A percentile compares a stretch with the other conserved stretches of the same genome.
Conservation (phyloP, 2,113 vertebrate genomes). For the Saimiri boliviensis region DNA sequence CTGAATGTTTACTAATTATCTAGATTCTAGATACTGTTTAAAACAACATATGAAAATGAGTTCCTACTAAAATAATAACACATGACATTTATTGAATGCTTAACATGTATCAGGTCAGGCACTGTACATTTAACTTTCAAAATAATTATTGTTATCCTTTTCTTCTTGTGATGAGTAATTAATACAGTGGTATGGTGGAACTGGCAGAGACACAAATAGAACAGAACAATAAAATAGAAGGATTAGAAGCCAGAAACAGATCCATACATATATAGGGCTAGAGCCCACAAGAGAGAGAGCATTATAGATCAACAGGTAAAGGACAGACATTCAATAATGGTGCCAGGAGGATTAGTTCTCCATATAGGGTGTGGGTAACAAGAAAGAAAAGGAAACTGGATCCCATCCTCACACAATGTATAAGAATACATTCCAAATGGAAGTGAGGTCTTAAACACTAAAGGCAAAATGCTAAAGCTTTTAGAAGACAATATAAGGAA, state of each 20-base stretch:
- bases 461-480: background rate
- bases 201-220: background rate
- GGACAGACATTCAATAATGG: background rate
- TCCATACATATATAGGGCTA: background rate
- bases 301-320: background rate
- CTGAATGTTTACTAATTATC: constrained; percentile 4
- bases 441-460: constrained; percentile 10
- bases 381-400: background rate
- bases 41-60: constrained; percentile 23
- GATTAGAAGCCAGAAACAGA: background rate
- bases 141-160: background rate
- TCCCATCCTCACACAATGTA: background rate
- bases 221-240: constrained; percentile 35
- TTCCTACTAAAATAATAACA: constrained; percentile 18
- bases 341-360: background rate
- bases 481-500: background rate
- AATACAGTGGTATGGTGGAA: background rate
- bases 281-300: background rate
- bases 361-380: background rate
- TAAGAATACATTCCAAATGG: constrained; percentile 33
- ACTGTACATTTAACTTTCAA: constrained; percentile 33
- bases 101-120: background rate
- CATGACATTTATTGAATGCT: background rate
- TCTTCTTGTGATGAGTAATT: background rate
- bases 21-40: background rate